Evolutionary conservation across 2,888 invertebrate species (phyloP), one percentile per base, ranked within the genome.

Genomic region (Idaea straminata): DNA sequence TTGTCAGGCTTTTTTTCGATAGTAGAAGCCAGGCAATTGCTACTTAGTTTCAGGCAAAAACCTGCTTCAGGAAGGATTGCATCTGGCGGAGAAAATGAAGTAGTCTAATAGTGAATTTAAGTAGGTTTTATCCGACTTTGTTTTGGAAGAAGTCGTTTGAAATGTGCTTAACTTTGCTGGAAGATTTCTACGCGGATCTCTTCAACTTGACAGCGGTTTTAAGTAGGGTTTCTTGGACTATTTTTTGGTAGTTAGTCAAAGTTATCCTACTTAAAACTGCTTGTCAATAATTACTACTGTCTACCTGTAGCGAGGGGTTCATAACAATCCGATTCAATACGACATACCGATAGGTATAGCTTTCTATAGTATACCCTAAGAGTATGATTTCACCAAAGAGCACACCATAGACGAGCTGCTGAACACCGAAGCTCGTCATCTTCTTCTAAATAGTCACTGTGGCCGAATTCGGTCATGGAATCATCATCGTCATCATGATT

Each of bases 81-180:
- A 13, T 47, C 10, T 0, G 10, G 36, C 47, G 10, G 6, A 13
- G 47, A 47, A 47, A 47, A 47, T 10, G 10, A 10, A 47, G 10
- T 13, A 47, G 4, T 47, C 47, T 10, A 13, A 62, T 64, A 69
- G 70, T 69, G 64, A 66, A 63, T 69, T 68, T 72, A 74, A 74
- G 74, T 73, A 74, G 72, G 69, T 63, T 71, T 76, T 71, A 76
- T 76, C 72, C 77, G 77, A 73, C 77, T 80, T 77, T 66, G 67
- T 69, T 60, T 58, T 25, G 5, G 60, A 38, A 36, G 10, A 79
- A 78, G 78, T 74, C 78, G 74, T 61, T 70, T 72, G 61, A 65
- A 66, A 59, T 75, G 70, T 82, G 59, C 75, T 78, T 79, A 68
- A 15, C 62, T 66, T 68, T 66, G 65, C 64, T 61, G 59, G 60